Conservation (phyloP, 2,888 invertebrate genomes). For the Dysmachus trigonus region DNA sequence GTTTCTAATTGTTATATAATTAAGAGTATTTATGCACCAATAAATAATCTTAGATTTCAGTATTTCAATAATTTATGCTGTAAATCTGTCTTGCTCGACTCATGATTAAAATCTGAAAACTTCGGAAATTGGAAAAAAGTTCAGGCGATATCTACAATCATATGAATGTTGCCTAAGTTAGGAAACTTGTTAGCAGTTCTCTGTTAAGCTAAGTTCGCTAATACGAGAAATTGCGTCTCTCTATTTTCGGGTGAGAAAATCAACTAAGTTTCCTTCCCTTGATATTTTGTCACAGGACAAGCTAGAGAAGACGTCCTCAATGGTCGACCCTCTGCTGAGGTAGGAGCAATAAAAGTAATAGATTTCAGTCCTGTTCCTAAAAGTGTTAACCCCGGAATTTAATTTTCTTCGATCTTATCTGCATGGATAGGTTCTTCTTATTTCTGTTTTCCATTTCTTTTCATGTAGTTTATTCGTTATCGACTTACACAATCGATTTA, state of each 20-base stretch:
- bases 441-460: constrained; percentile 36
- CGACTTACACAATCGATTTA: constrained; percentile 33
- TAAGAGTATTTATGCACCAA: not conserved
- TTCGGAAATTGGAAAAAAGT: not conserved
- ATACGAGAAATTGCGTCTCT: not conserved
- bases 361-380: constrained; percentile 20
- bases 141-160: not conserved
- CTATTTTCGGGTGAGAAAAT: not conserved
- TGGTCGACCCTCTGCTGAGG: not conserved
- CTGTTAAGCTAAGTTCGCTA: not conserved
- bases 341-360: constrained; percentile 31
- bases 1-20: too few relatives aligned
- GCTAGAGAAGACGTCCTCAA: not conserved
- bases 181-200: not conserved
- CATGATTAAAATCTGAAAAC: not conserved
- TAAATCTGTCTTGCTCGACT: not conserved
- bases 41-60: not conserved
- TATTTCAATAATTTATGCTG: not conserved
- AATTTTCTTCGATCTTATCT: constrained; percentile 35
- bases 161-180: not conserved
- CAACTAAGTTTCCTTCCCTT: not conserved
- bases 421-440: constrained; percentile 22
- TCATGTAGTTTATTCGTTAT: constrained; percentile 32
- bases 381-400: constrained; percentile 36
- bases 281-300: not conserved